A percentile compares a stretch with the other conserved stretches of the same genome.
These are phyloP conservation scores for Agriopis leucophaearia DNA, from an alignment of 2,888 invertebrate species.

Conservation along the genomic window DNA sequence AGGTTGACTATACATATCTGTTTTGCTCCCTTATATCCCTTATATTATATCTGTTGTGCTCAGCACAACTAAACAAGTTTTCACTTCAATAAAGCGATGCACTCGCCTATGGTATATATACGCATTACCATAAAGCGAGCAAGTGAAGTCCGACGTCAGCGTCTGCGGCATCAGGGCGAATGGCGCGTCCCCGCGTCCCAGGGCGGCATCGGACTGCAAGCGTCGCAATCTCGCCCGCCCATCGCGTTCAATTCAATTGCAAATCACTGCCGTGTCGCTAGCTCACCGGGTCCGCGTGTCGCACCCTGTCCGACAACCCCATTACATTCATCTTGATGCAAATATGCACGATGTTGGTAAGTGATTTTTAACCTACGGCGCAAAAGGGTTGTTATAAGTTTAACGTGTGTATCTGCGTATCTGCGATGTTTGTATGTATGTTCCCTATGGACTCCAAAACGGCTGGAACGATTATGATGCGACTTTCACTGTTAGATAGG, in stretches of 20 bases:
- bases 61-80: too few relatives aligned
- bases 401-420: too few relatives aligned
- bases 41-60: too few relatives aligned
- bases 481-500: too few relatives aligned
- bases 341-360: slow-evolving; percentile 1
- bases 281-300: slow-evolving; percentile 5
- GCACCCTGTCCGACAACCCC: slow-evolving; percentile 62
- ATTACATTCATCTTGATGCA: slow-evolving; percentile 44
- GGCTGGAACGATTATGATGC: too few relatives aligned
- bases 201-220: slow-evolving; percentile 47
- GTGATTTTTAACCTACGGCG: too few relatives aligned
- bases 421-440: too few relatives aligned
- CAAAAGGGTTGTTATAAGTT: too few relatives aligned
- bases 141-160: slow-evolving; percentile 9
- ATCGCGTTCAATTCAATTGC: slow-evolving; percentile 62
- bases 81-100: not conserved
- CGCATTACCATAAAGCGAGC: slow-evolving; percentile 19
- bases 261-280: slow-evolving; percentile 50
- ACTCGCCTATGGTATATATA: not conserved
- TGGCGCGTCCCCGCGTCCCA: slow-evolving; percentile 8
- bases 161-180: not conserved
- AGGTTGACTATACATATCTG: too few relatives aligned
- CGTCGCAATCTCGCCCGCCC: slow-evolving; percentile 59
- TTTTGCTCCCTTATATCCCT: too few relatives aligned
- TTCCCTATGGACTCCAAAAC: too few relatives aligned